Conservation (phyloP, 2,113 vertebrate species). For the Phrynosoma platyrhinos region DNA sequence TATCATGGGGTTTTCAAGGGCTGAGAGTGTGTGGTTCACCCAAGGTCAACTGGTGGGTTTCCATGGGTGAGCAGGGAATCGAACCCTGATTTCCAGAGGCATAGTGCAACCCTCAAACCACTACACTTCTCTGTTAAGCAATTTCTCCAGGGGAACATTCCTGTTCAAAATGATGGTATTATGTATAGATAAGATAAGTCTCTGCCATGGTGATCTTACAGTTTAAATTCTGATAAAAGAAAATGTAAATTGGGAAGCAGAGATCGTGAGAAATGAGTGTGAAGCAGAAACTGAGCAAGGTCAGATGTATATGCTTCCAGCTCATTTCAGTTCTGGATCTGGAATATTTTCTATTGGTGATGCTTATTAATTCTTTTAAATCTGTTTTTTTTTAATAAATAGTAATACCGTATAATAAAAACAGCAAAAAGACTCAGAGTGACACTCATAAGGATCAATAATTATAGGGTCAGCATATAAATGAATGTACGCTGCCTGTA, state of each 20-base stretch:
- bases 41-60: no score
- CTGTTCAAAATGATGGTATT: background rate
- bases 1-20: no score
- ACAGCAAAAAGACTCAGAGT: background rate
- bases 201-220: background rate
- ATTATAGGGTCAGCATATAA: background rate
- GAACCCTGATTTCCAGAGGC: no score
- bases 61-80: no score
- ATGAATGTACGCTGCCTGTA: no score
- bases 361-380: background rate
- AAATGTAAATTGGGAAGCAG: background rate
- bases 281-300: background rate
- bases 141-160: background rate
- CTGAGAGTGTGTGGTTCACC: no score
- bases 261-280: background rate
- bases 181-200: no score
- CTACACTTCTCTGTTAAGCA: background rate
- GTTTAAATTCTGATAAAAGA: background rate
- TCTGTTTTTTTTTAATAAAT: background rate
- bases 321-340: background rate
- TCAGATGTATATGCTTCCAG: background rate
- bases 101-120: no score
- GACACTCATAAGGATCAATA: background rate
- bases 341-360: background rate
- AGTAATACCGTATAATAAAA: background rate